phyloP scores from a whole-genome alignment of 2,113 vertebrate species.

The Pao palembangensis region DNA sequence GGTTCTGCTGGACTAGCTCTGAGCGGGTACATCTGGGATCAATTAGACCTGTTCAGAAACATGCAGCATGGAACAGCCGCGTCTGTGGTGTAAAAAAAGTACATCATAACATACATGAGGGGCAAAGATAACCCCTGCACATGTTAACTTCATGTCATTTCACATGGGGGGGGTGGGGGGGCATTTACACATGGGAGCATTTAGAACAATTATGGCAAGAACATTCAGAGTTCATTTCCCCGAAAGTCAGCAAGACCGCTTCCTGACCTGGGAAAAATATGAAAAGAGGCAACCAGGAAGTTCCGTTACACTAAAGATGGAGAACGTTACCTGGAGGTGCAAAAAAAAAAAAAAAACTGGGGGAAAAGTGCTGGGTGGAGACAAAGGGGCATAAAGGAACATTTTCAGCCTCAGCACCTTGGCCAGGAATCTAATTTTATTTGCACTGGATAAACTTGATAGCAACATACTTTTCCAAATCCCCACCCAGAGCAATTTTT shows the following conservation, averaged over 20 bases:
- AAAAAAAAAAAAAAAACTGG: conserved; percentile 52
- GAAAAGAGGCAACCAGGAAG: conserved; percentile 45
- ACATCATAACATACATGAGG: conserved; percentile 37
- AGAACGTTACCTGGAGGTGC: conserved; percentile 46
- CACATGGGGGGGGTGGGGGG: conserved; percentile 26
- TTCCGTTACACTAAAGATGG: conserved; percentile 30
- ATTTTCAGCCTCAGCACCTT: neutral
- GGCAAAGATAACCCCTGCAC: conserved; percentile 54
- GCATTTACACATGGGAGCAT: conserved; percentile 56
- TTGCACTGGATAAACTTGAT: neutral
- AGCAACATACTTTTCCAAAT: neutral
- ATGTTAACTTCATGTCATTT: conserved; percentile 45
- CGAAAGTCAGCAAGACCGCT: conserved; percentile 30
- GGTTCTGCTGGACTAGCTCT: conserved; percentile 58
- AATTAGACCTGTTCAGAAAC: conserved; percentile 64
- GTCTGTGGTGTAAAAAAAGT: conserved; percentile 24
- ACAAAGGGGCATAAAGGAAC: conserved; percentile 2
- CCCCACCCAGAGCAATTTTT: neutral
- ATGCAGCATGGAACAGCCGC: conserved; percentile 34
- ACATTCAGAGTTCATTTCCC: conserved; percentile 53
- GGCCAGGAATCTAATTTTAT: neutral
- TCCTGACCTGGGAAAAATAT: conserved; percentile 46
- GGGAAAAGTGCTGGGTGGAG: conserved; percentile 24
- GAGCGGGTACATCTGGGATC: conserved; percentile 70
- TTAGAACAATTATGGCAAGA: conserved; percentile 59